Evolutionary conservation across 2,113 vertebrate species (phyloP).

Genomic region (Cololabis saira): DNA sequence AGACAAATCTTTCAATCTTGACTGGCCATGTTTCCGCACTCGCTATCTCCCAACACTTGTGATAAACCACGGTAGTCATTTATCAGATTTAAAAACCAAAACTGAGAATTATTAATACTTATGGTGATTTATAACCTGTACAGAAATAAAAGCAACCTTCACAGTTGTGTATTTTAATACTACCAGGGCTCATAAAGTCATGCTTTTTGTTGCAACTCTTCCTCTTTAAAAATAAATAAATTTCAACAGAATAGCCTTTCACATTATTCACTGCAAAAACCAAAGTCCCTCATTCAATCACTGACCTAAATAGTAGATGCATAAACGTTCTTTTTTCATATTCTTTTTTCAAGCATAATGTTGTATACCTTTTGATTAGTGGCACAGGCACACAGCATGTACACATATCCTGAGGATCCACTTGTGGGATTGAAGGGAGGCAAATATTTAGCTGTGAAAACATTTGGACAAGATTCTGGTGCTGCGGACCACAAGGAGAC

Average conservation of each 20-base stretch:
- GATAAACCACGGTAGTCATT: constrained; percentile 21
- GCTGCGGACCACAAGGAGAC: constrained; percentile 14
- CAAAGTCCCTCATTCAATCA: neutral
- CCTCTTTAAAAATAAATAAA: too few relatives aligned
- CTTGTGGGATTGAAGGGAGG: too few relatives aligned
- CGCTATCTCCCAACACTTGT: neutral
- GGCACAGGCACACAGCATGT: neutral
- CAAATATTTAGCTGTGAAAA: neutral
- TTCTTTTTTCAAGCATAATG: neutral
- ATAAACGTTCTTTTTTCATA: neutral
- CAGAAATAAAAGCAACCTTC: constrained; percentile 33
- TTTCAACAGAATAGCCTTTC: neutral
- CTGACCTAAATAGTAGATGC: neutral
- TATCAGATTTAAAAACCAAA: neutral
- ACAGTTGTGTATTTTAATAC: neutral
- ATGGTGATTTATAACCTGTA: neutral
- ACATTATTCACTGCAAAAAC: neutral
- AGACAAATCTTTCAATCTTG: constrained; percentile 5
- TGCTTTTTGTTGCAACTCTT: constrained; percentile 5
- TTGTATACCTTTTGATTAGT: constrained; percentile 6
- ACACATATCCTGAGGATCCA: neutral
- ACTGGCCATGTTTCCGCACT: neutral
- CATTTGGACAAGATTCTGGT: neutral
- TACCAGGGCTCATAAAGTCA: neutral
- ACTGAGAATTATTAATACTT: neutral